Evolutionary conservation across 2,797 vertebrate species (phyloP).

Genomic region (Cryptoprocta ferox): DNA sequence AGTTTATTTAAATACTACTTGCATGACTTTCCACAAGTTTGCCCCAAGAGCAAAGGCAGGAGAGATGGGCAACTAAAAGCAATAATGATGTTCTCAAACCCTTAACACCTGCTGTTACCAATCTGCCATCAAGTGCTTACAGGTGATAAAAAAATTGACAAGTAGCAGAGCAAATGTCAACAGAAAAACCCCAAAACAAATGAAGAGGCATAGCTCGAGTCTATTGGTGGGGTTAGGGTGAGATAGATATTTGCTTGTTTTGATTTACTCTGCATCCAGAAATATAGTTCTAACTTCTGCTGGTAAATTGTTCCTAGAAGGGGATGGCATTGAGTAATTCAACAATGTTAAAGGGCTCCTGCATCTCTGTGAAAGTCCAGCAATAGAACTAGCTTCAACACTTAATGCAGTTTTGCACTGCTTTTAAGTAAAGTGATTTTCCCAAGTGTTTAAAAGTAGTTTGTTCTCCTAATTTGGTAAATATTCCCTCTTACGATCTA

Average conservation of each 20-base stretch:
- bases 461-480: constrained; percentile 62
- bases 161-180: neutral
- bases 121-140: constrained; percentile 32
- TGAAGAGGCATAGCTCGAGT: neutral
- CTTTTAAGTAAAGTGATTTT: constrained; percentile 31
- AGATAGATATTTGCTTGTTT: neutral
- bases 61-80: constrained; percentile 5
- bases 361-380: neutral
- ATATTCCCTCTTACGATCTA: constrained; percentile 40
- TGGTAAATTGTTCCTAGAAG: neutral
- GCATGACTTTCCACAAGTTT: neutral
- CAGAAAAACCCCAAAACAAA: constrained; percentile 30
- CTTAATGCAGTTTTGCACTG: neutral
- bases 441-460: constrained; percentile 21
- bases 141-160: constrained; percentile 28
- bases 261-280: constrained; percentile 5
- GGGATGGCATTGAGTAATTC: neutral
- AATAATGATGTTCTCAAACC: neutral
- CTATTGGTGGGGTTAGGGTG: neutral
- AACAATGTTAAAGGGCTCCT: neutral
- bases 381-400: neutral
- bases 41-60: neutral
- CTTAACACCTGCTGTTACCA: constrained; percentile 39
- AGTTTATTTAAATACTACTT: neutral
- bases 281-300: neutral